Evolutionary conservation across 2,888 invertebrate genomes (phyloP), one percentile per base, ranked within the genome.

Genomic region (Hirtodrosophila confusa): DNA sequence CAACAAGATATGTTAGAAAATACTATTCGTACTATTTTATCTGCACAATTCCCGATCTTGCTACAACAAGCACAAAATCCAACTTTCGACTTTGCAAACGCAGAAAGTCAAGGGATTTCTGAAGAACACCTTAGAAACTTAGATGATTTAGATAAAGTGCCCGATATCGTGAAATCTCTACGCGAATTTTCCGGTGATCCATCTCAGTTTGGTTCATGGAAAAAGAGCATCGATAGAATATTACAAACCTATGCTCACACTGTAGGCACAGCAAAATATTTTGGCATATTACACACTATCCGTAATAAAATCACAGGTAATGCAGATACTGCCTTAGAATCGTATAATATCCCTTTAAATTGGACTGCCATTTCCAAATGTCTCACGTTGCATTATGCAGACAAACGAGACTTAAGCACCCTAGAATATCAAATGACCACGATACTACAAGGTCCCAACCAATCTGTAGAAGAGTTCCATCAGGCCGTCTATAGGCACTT

Each of bases 381-480:
- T 23, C 17, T 17, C 17, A 17, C 17, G 17, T 17, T 17, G 17
- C 17, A 57, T 6, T 57, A 43, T 23, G 57, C 36, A 2, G 57
- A 57, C 8, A 58, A 58, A 39, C 8, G 49, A 31, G 58, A 58
- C 17, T n/a, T 49, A 4, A 9, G 23, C 8, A 57, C 57, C 1
- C 11, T 44, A n/a, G 57, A 58, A 11, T 58, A 58, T n/a, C 50
- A 50, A 17, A 50, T 50, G 50, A 50, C 50, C 6, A 44, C 33
- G 3, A 44, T 50, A 10, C 4, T 41, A 3, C 56, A 58, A 10
- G 24, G 23, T 9, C 17, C 17, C 17, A 35, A 4, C 3, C 53
- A 61, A 36, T 36, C 60, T 12, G 60, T 60, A 5, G 51, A 51
- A 29, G 53, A 65, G 12, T 64, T 49, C 23, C 29, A 49, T 35